Base-by-base conservation (phyloP, 2,888 invertebrate genomes). In the Boloria euphrosyne region DNA sequence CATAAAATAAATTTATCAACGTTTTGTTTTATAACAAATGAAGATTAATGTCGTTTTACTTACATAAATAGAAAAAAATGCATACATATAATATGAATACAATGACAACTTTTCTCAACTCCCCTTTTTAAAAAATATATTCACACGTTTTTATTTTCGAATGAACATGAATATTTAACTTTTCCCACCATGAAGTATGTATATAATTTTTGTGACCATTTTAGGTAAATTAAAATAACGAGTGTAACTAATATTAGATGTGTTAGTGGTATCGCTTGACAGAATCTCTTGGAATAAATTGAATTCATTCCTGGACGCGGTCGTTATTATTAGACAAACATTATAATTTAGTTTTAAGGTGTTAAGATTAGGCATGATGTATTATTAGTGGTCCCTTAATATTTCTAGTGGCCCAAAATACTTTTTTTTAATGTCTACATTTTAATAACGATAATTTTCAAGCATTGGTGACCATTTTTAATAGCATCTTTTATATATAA, bases 281-380 rank as follows among this genome's bases (percentile, higher is more conserved):
- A 16, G 52, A 31, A 63, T 62, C 49, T 62, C 49, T 46, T 55
- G 66, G 61, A 66, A 51, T 66, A 47, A 52, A 66, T 66, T 49
- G 17, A 54, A 64, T 67, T 52, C 16, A 52, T 63, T 66, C 50
- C 63, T 49, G 18, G 55, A 63, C 43, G 55, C 59, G 22, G 62
- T 63, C 58, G 51, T 43, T 13, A 46, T 49, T 49, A 49, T 59
- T 31, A n/a, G 53, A 16, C 14, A 49, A 55, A 59, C 55, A 52
- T 54, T 50, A 47, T 47, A 52, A 17, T 50, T 62, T 62, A 57
- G n/a, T 38, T 60, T 22, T 60, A 67, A 67, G 54, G 6, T 66
- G 58, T 60, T 63, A 54, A 54, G 59, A 10, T 51, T 51, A 60
- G 22, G 46, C 47, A 44, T 59, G 22, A 2, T 68, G 50, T 60